Percentiles rank a stretch among this genome's conserved stretches.
phyloP scores from a whole-genome alignment of 2,888 invertebrate species.

The Plagodis pulveraria region DNA sequence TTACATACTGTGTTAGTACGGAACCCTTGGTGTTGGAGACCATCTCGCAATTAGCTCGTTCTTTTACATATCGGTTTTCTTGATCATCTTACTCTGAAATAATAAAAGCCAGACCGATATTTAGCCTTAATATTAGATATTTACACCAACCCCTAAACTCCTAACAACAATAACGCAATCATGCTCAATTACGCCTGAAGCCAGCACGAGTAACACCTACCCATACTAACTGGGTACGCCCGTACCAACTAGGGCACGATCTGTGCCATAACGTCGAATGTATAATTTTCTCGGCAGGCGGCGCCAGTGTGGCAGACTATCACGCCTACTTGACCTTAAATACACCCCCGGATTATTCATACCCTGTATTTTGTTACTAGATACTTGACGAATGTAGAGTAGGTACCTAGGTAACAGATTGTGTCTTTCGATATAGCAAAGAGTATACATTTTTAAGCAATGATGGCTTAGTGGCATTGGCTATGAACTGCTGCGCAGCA shows the following conservation, averaged over 20 bases:
- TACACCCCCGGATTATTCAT: slow-evolving; percentile 10
- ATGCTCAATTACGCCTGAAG: slow-evolving; percentile 22
- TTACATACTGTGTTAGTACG: too few species aligned
- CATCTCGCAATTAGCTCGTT: too few species aligned
- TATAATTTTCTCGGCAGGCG: slow-evolving; percentile 20
- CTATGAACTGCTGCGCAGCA: too few species aligned
- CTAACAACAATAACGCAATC: slow-evolving; percentile 16
- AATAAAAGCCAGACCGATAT: too few species aligned
- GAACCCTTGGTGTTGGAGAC: too few species aligned
- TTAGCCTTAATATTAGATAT: too few species aligned
- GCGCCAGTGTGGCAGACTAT: slow-evolving; percentile 25
- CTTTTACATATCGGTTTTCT: too few species aligned
- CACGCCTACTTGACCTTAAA: slow-evolving; percentile 29
- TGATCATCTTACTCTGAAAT: too few species aligned
- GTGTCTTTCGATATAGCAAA: not conserved
- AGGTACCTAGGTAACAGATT: not conserved
- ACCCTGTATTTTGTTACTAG: slow-evolving; percentile 22
- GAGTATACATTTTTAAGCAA: too few species aligned
- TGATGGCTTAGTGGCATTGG: too few species aligned
- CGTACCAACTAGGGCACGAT: not conserved
- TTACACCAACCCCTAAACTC: not conserved
- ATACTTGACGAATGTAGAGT: slow-evolving; percentile 5
- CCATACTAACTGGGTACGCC: not conserved
- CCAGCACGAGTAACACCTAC: slow-evolving; percentile 10
- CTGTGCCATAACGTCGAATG: slow-evolving; percentile 6